Conservation (phyloP, 2,888 invertebrate genomes). For the Cetonia aurata region DNA sequence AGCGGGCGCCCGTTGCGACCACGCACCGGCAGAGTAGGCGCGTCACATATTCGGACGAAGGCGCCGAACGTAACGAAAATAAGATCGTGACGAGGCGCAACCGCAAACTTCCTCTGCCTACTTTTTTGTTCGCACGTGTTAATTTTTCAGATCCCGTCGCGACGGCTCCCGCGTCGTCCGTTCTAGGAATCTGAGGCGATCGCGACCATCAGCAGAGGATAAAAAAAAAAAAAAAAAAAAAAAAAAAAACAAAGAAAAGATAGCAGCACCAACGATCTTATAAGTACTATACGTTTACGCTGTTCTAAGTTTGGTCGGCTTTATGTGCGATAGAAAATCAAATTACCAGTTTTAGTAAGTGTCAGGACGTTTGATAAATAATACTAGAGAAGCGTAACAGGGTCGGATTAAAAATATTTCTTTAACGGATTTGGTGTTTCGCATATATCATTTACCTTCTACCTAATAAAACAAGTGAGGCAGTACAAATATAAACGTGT, state of each 20-base stretch:
- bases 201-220: slow-evolving; percentile 7
- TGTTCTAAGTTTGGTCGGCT: slow-evolving; percentile 1
- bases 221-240: too few relatives aligned
- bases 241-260: slow-evolving; percentile 16
- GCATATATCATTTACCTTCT: too few relatives aligned
- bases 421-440: background rate
- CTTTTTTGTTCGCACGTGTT: slow-evolving; percentile 56
- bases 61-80: slow-evolving; percentile 40
- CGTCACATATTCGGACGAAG: slow-evolving; percentile 17
- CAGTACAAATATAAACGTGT: too few relatives aligned
- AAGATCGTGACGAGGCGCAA: slow-evolving; percentile 47
- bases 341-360: slow-evolving; percentile 30
- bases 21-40: slow-evolving; percentile 29
- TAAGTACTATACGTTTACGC: background rate
- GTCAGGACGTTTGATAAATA: slow-evolving; percentile 38
- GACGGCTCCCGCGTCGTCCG: slow-evolving; percentile 51
- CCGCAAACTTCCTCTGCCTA: slow-evolving; percentile 57
- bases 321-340: slow-evolving; percentile 24
- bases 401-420: background rate
- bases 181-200: slow-evolving; percentile 45
- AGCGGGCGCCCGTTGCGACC: slow-evolving; percentile 29
- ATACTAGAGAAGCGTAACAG: background rate
- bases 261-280: background rate
- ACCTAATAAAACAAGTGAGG: too few relatives aligned
- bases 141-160: slow-evolving; percentile 51